Percentiles rank a stretch among this genome's conserved stretches.
phyloP scores from a whole-genome alignment of 2,797 vertebrate species.

The Ctenopoma multispine region DNA sequence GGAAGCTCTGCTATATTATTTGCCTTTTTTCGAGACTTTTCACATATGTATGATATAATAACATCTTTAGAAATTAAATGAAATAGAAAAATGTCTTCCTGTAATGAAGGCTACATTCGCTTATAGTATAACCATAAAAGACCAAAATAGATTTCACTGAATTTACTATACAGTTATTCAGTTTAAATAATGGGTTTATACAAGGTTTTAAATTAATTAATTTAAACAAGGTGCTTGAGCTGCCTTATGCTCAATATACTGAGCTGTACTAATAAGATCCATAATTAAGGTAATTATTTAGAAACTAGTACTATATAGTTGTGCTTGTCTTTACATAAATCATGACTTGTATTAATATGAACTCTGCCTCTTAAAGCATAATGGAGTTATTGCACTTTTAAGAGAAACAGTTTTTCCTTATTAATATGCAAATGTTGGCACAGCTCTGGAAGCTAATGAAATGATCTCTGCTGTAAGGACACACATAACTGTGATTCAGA shows the following conservation, averaged over 20 bases:
- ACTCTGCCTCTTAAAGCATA: conserved; percentile 27
- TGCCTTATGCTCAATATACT: conserved; percentile 29
- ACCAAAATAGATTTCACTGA: neutral
- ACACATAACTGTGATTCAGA: conserved; percentile 28
- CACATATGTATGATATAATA: neutral
- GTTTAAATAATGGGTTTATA: conserved; percentile 11
- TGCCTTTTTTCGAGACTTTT: conserved; percentile 6
- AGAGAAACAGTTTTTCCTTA: conserved; percentile 38
- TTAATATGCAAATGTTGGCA: conserved; percentile 61
- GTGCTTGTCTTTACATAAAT: conserved; percentile 50
- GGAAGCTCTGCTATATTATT: neutral
- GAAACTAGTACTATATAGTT: conserved; percentile 29
- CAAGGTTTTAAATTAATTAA: conserved; percentile 16
- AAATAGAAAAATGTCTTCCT: neutral
- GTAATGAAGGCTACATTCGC: neutral
- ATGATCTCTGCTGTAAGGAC: conserved; percentile 22
- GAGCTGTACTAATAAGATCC: conserved; percentile 31
- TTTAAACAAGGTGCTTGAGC: conserved; percentile 35
- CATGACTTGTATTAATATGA: conserved; percentile 40
- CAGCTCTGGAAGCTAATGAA: conserved; percentile 30
- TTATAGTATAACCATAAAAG: neutral
- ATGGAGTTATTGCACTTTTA: conserved; percentile 31
- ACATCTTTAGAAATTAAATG: neutral
- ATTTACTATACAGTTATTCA: neutral
- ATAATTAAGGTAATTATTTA: conserved; percentile 55